A percentile compares a stretch with the other conserved stretches of the same genome.
phyloP scores from a whole-genome alignment of 2,113 vertebrate species.

The Saguinus midas region DNA sequence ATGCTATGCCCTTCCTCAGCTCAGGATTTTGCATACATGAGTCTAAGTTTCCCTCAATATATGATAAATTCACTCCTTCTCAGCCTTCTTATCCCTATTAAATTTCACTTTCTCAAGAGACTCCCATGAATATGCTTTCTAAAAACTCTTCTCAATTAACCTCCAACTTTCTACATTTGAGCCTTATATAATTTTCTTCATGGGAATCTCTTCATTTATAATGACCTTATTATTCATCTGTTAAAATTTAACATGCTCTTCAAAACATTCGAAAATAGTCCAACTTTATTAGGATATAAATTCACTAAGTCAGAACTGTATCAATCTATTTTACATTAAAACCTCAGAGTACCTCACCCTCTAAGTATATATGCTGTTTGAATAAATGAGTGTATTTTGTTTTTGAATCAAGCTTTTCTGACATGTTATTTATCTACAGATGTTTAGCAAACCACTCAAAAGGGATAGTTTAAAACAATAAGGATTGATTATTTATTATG shows the following conservation, averaged over 20 bases:
- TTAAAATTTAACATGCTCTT: neutral
- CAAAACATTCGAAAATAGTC: neutral
- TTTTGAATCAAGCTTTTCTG: neutral
- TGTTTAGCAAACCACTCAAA: neutral
- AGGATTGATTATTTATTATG: neutral
- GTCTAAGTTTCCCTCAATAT: neutral
- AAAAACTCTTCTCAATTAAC: neutral
- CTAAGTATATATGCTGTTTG: neutral
- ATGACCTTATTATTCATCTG: neutral
- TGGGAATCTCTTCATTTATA: neutral
- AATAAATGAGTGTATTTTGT: neutral
- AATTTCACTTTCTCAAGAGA: neutral
- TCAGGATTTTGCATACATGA: neutral
- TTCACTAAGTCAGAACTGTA: neutral
- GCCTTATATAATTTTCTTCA: neutral
- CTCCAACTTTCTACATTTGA: neutral
- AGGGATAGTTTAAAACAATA: neutral
- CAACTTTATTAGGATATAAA: neutral
- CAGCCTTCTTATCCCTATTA: neutral
- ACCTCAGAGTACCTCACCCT: neutral
- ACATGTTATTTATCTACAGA: neutral
- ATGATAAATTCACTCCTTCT: neutral
- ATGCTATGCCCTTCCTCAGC: accelerated
- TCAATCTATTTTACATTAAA: neutral
- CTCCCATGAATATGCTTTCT: neutral